Conservation (phyloP, 2,888 invertebrate species). For the Escarpia spicata region DNA sequence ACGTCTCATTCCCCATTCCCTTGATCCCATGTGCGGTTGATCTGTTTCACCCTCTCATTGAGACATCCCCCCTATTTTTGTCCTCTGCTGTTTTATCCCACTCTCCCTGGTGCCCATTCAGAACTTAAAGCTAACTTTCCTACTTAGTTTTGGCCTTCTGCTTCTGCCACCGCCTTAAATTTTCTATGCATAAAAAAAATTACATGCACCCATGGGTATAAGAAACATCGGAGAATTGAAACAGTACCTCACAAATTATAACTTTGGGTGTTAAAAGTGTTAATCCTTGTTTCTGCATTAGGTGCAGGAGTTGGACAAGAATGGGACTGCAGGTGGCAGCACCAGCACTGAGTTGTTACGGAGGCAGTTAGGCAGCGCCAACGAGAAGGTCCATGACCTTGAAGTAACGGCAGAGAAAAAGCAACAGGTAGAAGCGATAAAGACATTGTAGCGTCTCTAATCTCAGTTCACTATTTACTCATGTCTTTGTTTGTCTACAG, state of each 20-base stretch:
- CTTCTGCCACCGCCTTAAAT: no score
- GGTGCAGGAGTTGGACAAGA: conserved; percentile 54
- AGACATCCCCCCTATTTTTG: no score
- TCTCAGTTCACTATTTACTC: no score
- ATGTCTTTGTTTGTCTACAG: no score
- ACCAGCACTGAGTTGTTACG: conserved; percentile 42
- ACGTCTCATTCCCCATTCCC: no score
- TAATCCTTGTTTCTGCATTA: conserved; percentile 28
- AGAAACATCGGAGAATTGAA: background rate
- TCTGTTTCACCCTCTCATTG: no score
- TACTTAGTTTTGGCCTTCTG: no score
- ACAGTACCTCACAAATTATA: background rate
- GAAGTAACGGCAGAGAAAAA: conserved; percentile 49
- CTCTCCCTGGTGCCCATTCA: no score
- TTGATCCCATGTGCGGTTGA: background rate
- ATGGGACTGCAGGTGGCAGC: conserved; percentile 38
- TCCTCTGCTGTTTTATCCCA: no score
- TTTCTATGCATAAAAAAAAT: no score
- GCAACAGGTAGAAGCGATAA: conserved; percentile 45
- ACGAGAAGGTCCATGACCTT: conserved; percentile 46
- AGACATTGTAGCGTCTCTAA: background rate
- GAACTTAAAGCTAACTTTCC: no score
- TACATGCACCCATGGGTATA: no score
- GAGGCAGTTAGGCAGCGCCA: conserved; percentile 46
- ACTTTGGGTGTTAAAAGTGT: background rate